Base-by-base conservation (phyloP, 92 coral and sea anemone genomes). In the Siderastrea siderea region DNA sequence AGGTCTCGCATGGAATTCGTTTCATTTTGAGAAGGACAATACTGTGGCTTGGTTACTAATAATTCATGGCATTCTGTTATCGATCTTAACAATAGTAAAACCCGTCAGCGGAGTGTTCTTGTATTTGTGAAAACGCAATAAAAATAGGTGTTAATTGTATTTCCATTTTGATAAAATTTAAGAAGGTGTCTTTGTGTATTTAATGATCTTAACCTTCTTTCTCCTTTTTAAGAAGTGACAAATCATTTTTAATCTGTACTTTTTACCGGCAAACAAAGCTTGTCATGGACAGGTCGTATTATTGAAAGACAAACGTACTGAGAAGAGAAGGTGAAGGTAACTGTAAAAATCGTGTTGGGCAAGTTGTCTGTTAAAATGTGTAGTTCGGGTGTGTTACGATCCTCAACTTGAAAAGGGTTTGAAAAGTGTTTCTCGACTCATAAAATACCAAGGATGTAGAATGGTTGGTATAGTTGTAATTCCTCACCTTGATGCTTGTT, bases 41-140 rank as follows among this genome's bases (percentile, higher is more conserved):
- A 58, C 59, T 77, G 68, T 57, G 68, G 38, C 68, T 19, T 54
- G 19, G 53, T 77, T 11, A 47, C 52, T 59, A 58, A 77, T 77
- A 77, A 77, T 77, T 77, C 13, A 77, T 77, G 53, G 7, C 26
- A 58, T 59, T 45, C 68, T 60, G 53, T 77, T 68, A 59, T 17
- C 51, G 68, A 19, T 46, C 68, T 8, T 43, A 57, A 44, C 81
- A 77, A 77, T 77, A 44, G 16, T 38, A 60, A 58, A 46, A 43
- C 12, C 52, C 53, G 49, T 64, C 52, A 2, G 8, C 17, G 80
- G 17, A 76, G 5, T 58, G 80, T 14, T 76, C 53, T 43, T 46
- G 43, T 19, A 7, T 76, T 38, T 57, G 63, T 1, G 10, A 64
- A 79, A 79, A 51, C 71, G 46, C 68, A 14, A 45, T 14, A 46